phyloP scores from a whole-genome alignment of 2,888 invertebrate species.

The Biston betularia region DNA sequence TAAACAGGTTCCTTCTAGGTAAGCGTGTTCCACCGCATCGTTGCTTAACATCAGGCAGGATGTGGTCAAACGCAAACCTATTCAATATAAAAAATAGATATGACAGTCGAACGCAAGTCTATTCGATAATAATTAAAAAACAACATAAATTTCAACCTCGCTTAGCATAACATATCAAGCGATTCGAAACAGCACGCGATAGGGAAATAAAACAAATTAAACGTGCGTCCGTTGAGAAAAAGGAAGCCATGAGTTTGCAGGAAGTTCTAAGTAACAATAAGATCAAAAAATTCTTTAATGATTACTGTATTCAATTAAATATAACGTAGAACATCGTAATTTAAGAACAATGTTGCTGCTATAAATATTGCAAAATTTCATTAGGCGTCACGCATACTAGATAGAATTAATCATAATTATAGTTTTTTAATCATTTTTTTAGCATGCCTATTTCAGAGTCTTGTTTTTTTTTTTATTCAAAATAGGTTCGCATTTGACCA shows the following conservation, averaged over 20 bases:
- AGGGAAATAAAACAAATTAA: background rate
- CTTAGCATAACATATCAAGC: background rate
- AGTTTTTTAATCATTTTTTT: background rate
- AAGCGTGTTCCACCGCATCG: no score
- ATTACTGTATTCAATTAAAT: background rate
- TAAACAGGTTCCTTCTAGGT: no score
- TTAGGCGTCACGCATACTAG: background rate
- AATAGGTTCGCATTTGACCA: no score
- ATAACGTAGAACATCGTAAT: background rate
- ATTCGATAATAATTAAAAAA: no score
- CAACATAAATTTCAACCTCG: background rate
- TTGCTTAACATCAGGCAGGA: no score
- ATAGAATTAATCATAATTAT: background rate
- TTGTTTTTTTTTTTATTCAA: no score
- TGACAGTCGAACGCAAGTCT: no score
- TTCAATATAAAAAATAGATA: no score
- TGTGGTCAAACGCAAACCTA: no score
- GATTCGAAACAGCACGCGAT: conserved; percentile 8
- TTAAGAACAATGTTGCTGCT: background rate
- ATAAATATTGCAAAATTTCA: background rate
- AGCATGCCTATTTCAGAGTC: background rate
- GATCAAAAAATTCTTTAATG: background rate
- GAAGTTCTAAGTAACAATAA: background rate
- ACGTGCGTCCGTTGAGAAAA: background rate
- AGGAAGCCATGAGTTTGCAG: background rate